Evolutionary conservation across 1,140 invertebrate genomes (phyloP), one percentile per base, ranked within the genome.

Genomic region (Acromyrmex heyeri): DNA sequence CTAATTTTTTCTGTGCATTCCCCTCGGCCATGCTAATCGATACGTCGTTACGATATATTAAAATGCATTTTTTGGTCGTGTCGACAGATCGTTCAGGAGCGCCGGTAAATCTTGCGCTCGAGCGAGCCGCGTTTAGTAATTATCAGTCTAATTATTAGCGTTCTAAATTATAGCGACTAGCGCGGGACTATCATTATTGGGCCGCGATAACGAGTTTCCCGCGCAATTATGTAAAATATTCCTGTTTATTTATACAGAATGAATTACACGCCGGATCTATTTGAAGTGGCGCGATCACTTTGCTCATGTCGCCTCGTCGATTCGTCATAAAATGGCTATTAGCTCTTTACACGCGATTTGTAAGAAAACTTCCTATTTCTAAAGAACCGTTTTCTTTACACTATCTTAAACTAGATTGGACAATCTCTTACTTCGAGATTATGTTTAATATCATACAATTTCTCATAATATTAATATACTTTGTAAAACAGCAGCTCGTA

Each of bases 161-260:
- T 61, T 83, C 44, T 73, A 50, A 83, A 73, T 83, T 75, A 83
- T 38, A 34, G 55, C 27, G 69, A 61, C 38, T 34, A 8, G 38
- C 69, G n/a, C 44, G 44, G 14, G 38, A n/a, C 57, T 73, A 75
- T 61, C 38, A 83, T 83, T 83, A 83, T 14, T 55, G 24, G 18
- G 24, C 44, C 38, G 67, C 67, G 79, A 73, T 82, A 82, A 82
- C 79, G 67, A 82, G 79, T 83, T 83, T 83, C 38, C 38, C 55
- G 55, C 69, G 69, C 55, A 83, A 62, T 83, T 75, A 83, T 83
- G 79, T 83, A 83, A 83, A 69, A 50, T 83, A 62, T 75, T 83
- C 57, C 79, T 61, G 59, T 75, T 83, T 75, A 83, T 61, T 83
- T 83, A 73, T 83, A 73, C 53, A 21, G 55, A 24, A 82, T 82